Base-by-base conservation (phyloP, 2,888 invertebrate species). In the Ophion ventricosus region DNA sequence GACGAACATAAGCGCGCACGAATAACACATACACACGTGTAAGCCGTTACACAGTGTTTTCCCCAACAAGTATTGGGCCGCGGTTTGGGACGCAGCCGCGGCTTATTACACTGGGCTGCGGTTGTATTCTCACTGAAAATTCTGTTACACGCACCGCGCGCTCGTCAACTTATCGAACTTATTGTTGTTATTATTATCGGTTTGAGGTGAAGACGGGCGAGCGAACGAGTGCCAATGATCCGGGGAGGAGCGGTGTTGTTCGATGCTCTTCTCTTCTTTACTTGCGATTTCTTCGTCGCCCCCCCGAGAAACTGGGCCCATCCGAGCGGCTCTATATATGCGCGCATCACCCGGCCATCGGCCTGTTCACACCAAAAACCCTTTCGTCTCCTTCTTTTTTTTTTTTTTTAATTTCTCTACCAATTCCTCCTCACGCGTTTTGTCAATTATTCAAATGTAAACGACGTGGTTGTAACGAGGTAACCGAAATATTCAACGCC, bases 271-370 rank as follows among this genome's bases (percentile, higher is more conserved):
- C 89, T 91, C 88, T 91, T 92, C 88, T 91, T 92, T 89, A 90
- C 89, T 91, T 91, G 91, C 81, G 69, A 74, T 81, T 74, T 76
- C 89, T 87, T 88, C 87, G 89, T 90, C 83, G 89, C 64, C 77
- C 69, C 76, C 76, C 72, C 90, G 90, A 91, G 88, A 94, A 94
- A 94, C 93, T 94, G 93, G 90, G 94, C 95, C 94, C 95, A 95
- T 94, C 95, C 95, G 95, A 95, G 93, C 92, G 49, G 14, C 94
- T 95, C 95, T 96, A 96, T 96, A 96, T 96, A 96, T 94, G 95
- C 95, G 94, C 94, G 95, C 96, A 96, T 96, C 95, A 94, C 95
- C 91, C 90, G 93, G 92, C 93, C 92, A 90, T 88, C 86, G 90
- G 90, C 90, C 90, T 86, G 84, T 80, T 61, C 84, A 73, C 73